A percentile compares a stretch with the other conserved stretches of the same genome.
Conservation (phyloP, 2,888 invertebrate species). For the Philopedon plagiatum region DNA sequence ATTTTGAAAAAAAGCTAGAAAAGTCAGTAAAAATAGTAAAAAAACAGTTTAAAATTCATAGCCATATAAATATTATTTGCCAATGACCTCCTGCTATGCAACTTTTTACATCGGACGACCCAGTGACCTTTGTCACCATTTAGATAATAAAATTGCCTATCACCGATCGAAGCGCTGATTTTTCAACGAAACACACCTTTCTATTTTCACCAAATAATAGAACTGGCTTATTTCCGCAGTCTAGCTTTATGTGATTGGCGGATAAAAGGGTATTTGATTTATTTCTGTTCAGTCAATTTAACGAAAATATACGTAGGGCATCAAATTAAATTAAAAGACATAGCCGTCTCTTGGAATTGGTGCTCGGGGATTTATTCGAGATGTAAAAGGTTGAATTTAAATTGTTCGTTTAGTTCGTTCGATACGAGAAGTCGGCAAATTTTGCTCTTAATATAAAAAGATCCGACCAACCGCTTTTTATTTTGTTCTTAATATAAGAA, state of each 20-base stretch:
- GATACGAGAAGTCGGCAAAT: no score
- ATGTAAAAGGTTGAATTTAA: not conserved
- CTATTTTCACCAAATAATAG: constrained; percentile 31
- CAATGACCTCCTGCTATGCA: constrained; percentile 15
- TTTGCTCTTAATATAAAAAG: no score
- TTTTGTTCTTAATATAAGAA: no score
- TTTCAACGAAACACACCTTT: constrained; percentile 33
- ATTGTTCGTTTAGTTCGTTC: no score
- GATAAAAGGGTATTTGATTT: constrained; percentile 9
- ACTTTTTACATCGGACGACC: constrained; percentile 28
- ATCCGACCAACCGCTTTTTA: no score
- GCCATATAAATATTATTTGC: no score
- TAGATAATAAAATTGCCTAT: constrained; percentile 36
- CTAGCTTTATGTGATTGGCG: not conserved
- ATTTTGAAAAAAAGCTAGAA: no score
- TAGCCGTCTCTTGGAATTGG: not conserved
- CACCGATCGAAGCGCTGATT: constrained; percentile 28
- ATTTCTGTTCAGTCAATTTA: constrained; percentile 2
- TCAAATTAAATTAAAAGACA: constrained; percentile 1
- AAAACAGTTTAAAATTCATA: not conserved
- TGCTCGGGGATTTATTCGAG: not conserved
- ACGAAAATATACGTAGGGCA: not conserved
- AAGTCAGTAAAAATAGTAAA: no score
- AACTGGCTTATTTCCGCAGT: constrained; percentile 8
- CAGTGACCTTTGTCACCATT: constrained; percentile 37